phyloP scores from a whole-genome alignment of 1,140 invertebrate species.

The Danaus plexippus region DNA sequence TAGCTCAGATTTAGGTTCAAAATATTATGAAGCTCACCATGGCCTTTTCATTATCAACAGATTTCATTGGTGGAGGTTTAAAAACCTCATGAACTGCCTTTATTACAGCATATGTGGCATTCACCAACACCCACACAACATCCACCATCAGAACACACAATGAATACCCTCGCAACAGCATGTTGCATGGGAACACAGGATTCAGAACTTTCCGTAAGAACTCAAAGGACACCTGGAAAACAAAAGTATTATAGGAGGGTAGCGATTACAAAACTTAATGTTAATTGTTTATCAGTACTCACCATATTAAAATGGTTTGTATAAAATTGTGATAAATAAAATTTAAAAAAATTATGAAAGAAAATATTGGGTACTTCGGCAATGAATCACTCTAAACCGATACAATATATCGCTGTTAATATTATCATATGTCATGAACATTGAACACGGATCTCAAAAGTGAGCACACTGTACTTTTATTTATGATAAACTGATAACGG shows the following conservation, averaged over 20 bases:
- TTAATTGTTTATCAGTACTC: constrained; percentile 4
- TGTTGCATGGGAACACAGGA: constrained; percentile 65
- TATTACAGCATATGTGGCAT: constrained; percentile 70
- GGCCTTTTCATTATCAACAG: constrained; percentile 73
- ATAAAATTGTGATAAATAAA: no score
- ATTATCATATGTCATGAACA: neutral
- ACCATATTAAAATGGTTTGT: constrained; percentile 7
- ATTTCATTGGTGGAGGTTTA: constrained; percentile 73
- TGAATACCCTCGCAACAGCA: constrained; percentile 73
- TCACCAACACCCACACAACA: constrained; percentile 68
- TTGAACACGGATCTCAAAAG: constrained; percentile 8
- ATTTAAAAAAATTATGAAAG: no score
- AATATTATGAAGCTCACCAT: constrained; percentile 67
- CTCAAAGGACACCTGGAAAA: constrained; percentile 38
- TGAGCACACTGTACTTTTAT: constrained; percentile 4
- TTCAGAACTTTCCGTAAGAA: constrained; percentile 35
- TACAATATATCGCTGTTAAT: no score
- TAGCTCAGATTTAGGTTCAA: no score
- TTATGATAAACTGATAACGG: constrained; percentile 1
- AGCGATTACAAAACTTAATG: constrained; percentile 5
- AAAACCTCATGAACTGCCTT: constrained; percentile 71
- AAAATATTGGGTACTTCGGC: no score
- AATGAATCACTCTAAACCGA: no score
- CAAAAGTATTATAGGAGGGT: constrained; percentile 6
- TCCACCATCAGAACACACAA: constrained; percentile 71